Base-by-base conservation (phyloP, 2,113 vertebrate species). In the Hyperoodon ampullatus region DNA sequence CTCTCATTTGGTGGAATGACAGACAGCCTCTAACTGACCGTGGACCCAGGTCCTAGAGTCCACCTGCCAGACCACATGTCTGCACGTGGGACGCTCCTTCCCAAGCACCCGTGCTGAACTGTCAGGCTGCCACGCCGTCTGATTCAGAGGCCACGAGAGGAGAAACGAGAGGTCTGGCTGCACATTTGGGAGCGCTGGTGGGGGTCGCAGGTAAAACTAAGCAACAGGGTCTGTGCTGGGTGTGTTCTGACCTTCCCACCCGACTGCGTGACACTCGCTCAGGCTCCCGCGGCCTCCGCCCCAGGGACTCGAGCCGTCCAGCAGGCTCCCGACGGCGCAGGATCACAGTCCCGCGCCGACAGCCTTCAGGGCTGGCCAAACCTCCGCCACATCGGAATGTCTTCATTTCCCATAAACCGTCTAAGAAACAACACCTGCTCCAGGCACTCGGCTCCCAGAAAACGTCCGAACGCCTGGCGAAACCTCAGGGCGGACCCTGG, bases 341-440 rank as follows among this genome's bases (percentile, higher is more conserved):
- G 24, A 9, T n/a, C 28, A 60, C 39, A 86, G 70, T 50, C 61
- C 44, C 8, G 23, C 0, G 18, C 12, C 0, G 1, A n/a, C 5
- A 16, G 21, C 75, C 3, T 16, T 72, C 3, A 61, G 63, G 70
- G 53, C 68, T 4, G 9, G 78, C 15, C 83, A 28, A 8, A 33
- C 33, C n/a, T 19, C 44, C 55, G n/a, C 1, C 5, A 7, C 39
- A 4, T 13, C 26, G 1, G 42, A 61, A 70, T 23, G 58, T 61
- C 60, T n/a, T 1, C 55, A 85, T 10, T 53, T 55, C 26, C 15
- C 9, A 33, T 28, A 30, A 90, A 30, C 44, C n/a, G 30, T 39
- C 26, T 28, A 18, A 26, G 44, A 71, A 55, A 53, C 55, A 1
- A 11, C 10, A 10, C n/a, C 28, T 15, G 8, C 19, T 28, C 74